These are phyloP conservation scores for Lepidurus apus DNA, from an alignment of 1,140 invertebrate genomes.

Conservation along the genomic window DNA sequence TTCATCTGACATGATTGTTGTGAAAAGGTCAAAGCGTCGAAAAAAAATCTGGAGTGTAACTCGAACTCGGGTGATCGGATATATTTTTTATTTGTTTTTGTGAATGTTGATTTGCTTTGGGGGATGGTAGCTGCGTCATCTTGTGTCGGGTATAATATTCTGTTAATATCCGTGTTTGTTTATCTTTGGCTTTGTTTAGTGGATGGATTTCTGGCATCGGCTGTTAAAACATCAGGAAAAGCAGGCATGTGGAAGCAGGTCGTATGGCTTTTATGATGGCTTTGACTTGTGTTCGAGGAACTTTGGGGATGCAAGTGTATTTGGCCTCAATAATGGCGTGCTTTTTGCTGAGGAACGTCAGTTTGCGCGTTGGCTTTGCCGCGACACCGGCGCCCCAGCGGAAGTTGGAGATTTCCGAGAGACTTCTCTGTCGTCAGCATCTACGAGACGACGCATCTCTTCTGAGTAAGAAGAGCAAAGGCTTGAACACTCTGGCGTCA, in stretches of 20 bases:
- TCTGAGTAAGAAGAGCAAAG: not conserved
- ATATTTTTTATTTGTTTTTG: not conserved
- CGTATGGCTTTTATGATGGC: not conserved
- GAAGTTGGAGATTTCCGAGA: not conserved
- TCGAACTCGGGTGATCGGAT: not conserved
- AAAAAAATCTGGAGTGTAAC: not conserved
- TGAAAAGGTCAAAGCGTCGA: no score
- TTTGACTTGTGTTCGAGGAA: not conserved
- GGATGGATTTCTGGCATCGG: slow-evolving; percentile 13
- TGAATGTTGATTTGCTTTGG: not conserved
- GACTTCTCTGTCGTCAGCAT: not conserved
- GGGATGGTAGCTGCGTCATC: not conserved
- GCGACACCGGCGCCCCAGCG: not conserved
- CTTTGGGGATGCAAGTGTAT: not conserved
- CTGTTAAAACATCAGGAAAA: slow-evolving; percentile 19
- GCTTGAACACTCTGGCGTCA: not conserved
- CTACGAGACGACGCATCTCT: not conserved
- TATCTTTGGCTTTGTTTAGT: not conserved
- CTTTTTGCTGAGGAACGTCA: not conserved
- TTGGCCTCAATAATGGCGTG: not conserved
- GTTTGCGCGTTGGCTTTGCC: not conserved
- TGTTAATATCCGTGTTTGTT: slow-evolving; percentile 5
- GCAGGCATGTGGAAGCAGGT: not conserved
- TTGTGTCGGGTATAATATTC: not conserved
- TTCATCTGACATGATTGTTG: no score